These are phyloP conservation scores for Engraulis encrasicolus DNA, from an alignment of 2,113 vertebrate species.

Conservation along the genomic window DNA sequence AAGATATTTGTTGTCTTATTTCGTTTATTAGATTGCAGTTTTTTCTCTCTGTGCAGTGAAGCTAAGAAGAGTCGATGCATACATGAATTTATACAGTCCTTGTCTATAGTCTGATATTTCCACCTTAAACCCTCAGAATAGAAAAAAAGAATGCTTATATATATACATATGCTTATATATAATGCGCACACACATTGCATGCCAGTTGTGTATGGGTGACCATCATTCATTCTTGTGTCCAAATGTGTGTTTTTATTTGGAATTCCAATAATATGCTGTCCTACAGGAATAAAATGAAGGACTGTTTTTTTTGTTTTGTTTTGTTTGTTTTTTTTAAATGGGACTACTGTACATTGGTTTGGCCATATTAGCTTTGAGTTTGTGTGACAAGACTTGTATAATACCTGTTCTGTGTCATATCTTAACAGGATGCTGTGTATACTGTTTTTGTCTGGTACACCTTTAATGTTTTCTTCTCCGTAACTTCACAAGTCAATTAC, in stretches of 20 bases:
- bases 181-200: no score
- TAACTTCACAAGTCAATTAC: constrained; percentile 3
- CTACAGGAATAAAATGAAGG: neutral
- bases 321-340: neutral
- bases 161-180: no score
- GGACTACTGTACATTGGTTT: constrained; percentile 2
- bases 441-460: neutral
- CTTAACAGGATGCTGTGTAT: constrained; percentile 11
- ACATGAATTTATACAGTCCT: constrained; percentile 38
- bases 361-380: constrained; percentile 4
- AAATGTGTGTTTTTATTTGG: neutral
- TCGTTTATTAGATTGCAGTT: constrained; percentile 31
- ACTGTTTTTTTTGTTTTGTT: no score
- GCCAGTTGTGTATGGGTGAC: constrained; percentile 16
- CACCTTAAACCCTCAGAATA: constrained; percentile 13
- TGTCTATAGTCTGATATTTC: constrained; percentile 28
- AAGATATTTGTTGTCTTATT: constrained; percentile 55
- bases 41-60: constrained; percentile 41
- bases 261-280: constrained; percentile 7
- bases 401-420: neutral
- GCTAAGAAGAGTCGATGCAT: constrained; percentile 26
- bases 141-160: neutral
- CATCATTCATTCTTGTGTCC: constrained; percentile 13
- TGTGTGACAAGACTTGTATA: constrained; percentile 8
- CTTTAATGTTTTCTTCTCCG: neutral